These are phyloP conservation scores for Altica lythri DNA, from an alignment of 2,888 invertebrate genomes.

Conservation along the genomic window DNA sequence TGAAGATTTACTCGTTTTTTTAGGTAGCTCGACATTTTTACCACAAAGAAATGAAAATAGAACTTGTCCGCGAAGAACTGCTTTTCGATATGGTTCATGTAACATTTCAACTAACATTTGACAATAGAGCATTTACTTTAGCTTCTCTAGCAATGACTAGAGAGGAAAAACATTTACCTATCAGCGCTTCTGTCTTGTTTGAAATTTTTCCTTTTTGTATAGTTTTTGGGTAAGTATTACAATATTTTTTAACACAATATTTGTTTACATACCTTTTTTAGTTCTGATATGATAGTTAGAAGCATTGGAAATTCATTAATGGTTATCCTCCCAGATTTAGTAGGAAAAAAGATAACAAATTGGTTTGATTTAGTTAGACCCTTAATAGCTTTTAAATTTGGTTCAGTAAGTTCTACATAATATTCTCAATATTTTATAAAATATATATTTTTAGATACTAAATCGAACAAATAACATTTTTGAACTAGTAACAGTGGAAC, in stretches of 20 bases:
- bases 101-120: conserved; percentile 91
- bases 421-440: neutral
- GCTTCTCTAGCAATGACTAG: conserved; percentile 84
- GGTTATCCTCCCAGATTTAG: conserved; percentile 84
- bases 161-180: conserved; percentile 86
- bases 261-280: conserved; percentile 49
- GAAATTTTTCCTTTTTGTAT: conserved; percentile 98
- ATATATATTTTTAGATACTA: conserved; percentile 70
- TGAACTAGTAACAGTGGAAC: conserved; percentile 88
- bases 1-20: too few relatives aligned
- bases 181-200: conserved; percentile 87
- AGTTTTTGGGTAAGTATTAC: conserved; percentile 81
- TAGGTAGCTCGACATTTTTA: conserved; percentile 92
- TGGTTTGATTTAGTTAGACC: conserved; percentile 93
- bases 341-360: conserved; percentile 88
- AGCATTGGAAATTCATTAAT: conserved; percentile 90
- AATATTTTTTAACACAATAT: neutral
- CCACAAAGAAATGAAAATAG: conserved; percentile 92
- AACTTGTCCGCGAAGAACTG: conserved; percentile 83
- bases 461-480: conserved; percentile 97
- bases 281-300: conserved; percentile 84
- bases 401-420: conserved; percentile 72
- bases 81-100: conserved; percentile 91
- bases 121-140: conserved; percentile 87
- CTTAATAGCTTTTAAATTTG: conserved; percentile 91